Conservation (phyloP, 2,888 invertebrate species). For the Leptodirus hochenwartii region DNA sequence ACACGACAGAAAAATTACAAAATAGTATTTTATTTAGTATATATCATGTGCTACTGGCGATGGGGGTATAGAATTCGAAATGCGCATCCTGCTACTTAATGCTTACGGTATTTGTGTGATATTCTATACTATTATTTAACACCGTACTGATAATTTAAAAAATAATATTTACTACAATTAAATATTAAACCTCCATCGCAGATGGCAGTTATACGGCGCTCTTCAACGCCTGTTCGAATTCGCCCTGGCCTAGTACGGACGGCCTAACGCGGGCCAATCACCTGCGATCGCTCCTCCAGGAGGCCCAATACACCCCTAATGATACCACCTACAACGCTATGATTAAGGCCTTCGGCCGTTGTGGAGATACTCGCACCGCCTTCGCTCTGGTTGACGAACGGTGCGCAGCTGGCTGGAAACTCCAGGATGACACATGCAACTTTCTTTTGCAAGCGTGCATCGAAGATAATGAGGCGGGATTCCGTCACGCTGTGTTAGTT, state of each 20-base stretch:
- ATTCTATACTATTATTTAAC: too few relatives aligned
- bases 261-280: constrained; percentile 49
- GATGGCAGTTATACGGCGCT: constrained; percentile 66
- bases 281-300: constrained; percentile 47
- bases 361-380: constrained; percentile 58
- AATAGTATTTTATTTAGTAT: too few relatives aligned
- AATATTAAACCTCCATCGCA: too few relatives aligned
- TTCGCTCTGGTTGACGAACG: constrained; percentile 77
- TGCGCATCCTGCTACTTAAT: too few relatives aligned
- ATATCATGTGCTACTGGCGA: too few relatives aligned
- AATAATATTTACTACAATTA: too few relatives aligned
- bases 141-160: too few relatives aligned
- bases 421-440: constrained; percentile 52
- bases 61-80: too few relatives aligned
- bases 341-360: constrained; percentile 81
- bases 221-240: constrained; percentile 77
- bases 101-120: too few relatives aligned
- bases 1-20: too few relatives aligned
- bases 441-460: constrained; percentile 75
- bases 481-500: constrained; percentile 63
- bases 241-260: constrained; percentile 44
- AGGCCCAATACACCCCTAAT: constrained; percentile 51
- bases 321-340: constrained; percentile 68
- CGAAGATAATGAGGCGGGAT: constrained; percentile 57
- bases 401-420: constrained; percentile 38